phyloP scores from a whole-genome alignment of 2,797 vertebrate species.

The Onychomys torridus region DNA sequence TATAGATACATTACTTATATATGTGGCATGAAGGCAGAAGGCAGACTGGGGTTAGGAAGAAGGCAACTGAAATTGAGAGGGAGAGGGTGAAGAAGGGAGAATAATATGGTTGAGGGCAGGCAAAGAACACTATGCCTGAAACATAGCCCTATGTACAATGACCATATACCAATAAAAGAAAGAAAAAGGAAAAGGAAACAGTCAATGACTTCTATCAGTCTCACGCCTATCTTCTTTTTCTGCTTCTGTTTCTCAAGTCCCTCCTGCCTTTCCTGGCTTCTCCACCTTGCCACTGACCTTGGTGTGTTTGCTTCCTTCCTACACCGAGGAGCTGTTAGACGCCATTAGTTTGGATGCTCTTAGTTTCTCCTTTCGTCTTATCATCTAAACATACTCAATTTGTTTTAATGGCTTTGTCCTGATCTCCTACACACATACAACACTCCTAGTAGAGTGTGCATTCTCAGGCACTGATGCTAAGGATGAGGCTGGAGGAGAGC shows the following conservation, averaged over 20 bases:
- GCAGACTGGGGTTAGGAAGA: not conserved
- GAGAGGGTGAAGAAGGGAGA: not conserved
- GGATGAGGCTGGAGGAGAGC: not conserved
- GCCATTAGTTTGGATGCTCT: slow-evolving; percentile 36
- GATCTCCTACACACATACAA: not conserved
- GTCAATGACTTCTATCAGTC: not conserved
- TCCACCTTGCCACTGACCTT: not conserved
- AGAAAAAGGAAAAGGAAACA: not conserved
- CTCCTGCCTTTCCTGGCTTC: not conserved
- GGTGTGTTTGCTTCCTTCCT: not conserved
- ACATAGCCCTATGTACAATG: not conserved
- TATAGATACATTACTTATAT: not conserved
- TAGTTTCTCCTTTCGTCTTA: not conserved
- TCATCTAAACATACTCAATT: slow-evolving; percentile 55
- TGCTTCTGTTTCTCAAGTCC: not conserved
- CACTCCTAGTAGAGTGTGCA: not conserved
- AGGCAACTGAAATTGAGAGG: not conserved
- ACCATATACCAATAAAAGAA: not conserved
- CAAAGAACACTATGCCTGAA: not conserved
- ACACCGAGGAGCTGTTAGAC: not conserved
- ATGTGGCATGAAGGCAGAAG: not conserved
- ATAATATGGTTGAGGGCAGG: not conserved
- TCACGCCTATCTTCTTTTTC: too few species aligned
- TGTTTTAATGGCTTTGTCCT: slow-evolving; percentile 70
- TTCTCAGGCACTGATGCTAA: slow-evolving; percentile 15